Percentiles rank a stretch among this genome's conserved stretches.
These are phyloP conservation scores for Biston stratarius DNA, from an alignment of 2,888 invertebrate species.

Conservation along the genomic window DNA sequence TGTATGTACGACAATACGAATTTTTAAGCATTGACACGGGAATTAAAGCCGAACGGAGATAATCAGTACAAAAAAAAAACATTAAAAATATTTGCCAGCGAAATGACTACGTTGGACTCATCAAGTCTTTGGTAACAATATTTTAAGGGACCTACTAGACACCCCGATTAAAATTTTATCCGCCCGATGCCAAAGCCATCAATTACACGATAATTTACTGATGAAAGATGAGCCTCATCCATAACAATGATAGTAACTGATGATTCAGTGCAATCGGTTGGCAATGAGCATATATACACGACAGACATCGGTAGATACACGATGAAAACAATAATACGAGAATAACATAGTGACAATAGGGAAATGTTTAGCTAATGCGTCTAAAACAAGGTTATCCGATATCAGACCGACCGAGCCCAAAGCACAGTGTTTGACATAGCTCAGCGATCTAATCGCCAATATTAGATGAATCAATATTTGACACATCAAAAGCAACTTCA, in stretches of 20 bases:
- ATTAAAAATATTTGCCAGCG: too few relatives aligned
- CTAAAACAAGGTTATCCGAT: neutral
- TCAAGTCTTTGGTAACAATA: neutral
- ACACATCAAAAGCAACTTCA: too few relatives aligned
- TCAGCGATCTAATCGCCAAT: too few relatives aligned
- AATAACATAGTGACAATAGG: neutral
- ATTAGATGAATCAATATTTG: too few relatives aligned
- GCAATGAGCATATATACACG: conserved; percentile 16
- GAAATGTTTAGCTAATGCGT: neutral
- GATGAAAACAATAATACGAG: conserved; percentile 7
- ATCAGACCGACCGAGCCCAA: too few relatives aligned
- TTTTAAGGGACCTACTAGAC: neutral
- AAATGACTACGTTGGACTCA: too few relatives aligned
- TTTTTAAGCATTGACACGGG: too few relatives aligned
- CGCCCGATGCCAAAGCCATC: conserved; percentile 47
- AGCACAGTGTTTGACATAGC: too few relatives aligned
- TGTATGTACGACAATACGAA: too few relatives aligned
- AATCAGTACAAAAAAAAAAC: too few relatives aligned
- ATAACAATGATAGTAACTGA: conserved; percentile 37
- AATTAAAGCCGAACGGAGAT: too few relatives aligned
- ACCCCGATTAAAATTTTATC: conserved; percentile 6
- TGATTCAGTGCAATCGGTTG: conserved; percentile 11
- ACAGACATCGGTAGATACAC: too few relatives aligned
- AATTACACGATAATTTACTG: conserved; percentile 54
- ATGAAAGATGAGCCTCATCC: conserved; percentile 48